Conservation (phyloP, 2,113 vertebrate species). For the Muscicapa adusta region DNA sequence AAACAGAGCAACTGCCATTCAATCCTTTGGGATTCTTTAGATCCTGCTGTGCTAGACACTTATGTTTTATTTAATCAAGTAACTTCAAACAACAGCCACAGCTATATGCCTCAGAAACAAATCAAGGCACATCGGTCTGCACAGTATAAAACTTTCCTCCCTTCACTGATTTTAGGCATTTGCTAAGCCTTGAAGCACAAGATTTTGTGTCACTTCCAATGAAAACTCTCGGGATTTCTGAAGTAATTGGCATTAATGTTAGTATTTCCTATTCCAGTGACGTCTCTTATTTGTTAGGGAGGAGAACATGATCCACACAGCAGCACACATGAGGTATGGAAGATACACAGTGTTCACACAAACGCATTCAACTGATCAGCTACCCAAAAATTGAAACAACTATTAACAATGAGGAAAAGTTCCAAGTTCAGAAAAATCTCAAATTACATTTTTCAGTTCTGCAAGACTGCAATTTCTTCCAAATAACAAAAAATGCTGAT, state of each 20-base stretch:
- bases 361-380: not conserved
- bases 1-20: not conserved
- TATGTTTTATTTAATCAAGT: not conserved
- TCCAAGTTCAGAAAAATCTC: not conserved
- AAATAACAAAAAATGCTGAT: not conserved
- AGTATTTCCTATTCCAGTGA: not conserved
- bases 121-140: not conserved
- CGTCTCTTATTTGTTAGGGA: not conserved
- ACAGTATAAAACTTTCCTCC: not conserved
- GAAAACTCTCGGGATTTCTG: not conserved
- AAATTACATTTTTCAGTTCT: not conserved
- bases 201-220: not conserved
- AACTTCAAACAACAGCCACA: not conserved
- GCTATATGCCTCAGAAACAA: not conserved
- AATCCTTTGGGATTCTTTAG: not conserved
- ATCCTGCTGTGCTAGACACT: not conserved
- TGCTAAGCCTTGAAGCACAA: not conserved
- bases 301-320: not conserved
- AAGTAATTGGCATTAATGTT: not conserved
- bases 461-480: not conserved
- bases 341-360: not conserved
- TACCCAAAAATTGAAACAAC: not conserved
- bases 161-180: not conserved
- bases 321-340: not conserved
- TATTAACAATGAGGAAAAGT: not conserved